Evolutionary conservation across 2,888 invertebrate genomes (phyloP).

Genomic region (Hyppa rectilinea): DNA sequence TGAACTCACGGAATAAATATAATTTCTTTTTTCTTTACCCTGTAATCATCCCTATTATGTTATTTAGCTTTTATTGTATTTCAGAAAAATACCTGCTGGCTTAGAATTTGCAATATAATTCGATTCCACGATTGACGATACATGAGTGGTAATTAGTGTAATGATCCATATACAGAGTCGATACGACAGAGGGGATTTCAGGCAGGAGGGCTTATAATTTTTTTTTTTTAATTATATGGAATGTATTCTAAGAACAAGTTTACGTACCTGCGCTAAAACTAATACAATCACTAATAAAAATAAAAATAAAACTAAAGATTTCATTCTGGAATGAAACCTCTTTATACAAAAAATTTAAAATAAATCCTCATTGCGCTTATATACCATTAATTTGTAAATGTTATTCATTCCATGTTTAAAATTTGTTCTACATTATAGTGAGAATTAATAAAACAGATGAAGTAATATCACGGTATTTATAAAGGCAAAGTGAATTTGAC

Average conservation of each 20-base stretch:
- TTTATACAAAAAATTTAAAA: constrained; percentile 15
- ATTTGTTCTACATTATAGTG: constrained; percentile 19
- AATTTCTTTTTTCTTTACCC: too few relatives aligned
- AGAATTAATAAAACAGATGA: constrained; percentile 5
- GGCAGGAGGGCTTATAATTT: too few relatives aligned
- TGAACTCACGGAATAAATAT: too few relatives aligned
- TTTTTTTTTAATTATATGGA: not conserved
- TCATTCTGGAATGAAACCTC: constrained; percentile 13
- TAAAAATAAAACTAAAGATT: constrained; percentile 15
- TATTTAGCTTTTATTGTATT: not conserved
- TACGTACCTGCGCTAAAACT: constrained; percentile 20
- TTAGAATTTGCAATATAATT: not conserved
- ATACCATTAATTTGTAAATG: constrained; percentile 1
- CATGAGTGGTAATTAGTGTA: too few relatives aligned
- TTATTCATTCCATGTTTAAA: not conserved
- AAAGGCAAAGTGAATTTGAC: not conserved
- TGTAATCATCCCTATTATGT: too few relatives aligned
- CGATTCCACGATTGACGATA: not conserved
- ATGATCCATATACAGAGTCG: too few relatives aligned
- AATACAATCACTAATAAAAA: not conserved
- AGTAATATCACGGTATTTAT: not conserved
- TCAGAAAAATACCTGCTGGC: not conserved
- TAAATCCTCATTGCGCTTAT: not conserved
- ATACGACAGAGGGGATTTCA: too few relatives aligned
- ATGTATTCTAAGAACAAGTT: not conserved